Percentiles rank a stretch among this genome's conserved stretches.
These are phyloP conservation scores for Artibeus lituratus DNA, from an alignment of 2,797 vertebrate species.

Conservation along the genomic window DNA sequence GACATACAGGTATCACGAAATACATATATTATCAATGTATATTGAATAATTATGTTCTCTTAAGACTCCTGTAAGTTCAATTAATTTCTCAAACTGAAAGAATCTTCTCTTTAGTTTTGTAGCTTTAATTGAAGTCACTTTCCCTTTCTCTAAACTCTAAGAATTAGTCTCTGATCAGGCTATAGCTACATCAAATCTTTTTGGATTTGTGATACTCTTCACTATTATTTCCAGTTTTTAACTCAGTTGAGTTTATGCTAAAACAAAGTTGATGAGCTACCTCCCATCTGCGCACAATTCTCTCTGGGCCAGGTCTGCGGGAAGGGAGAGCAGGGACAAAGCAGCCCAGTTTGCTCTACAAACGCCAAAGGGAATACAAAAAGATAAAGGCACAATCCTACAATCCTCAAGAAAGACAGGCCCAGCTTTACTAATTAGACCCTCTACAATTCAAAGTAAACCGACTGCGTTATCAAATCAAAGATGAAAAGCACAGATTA, in stretches of 20 bases:
- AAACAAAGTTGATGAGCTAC: background rate
- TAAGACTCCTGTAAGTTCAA: background rate
- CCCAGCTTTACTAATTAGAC: conserved; percentile 14
- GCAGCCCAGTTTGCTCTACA: background rate
- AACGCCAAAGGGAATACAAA: background rate
- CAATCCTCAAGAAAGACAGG: background rate
- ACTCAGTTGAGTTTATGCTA: background rate
- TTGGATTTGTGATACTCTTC: background rate
- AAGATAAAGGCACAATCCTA: background rate
- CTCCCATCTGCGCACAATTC: background rate
- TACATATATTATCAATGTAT: background rate
- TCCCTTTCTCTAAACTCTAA: background rate
- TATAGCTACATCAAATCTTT: background rate
- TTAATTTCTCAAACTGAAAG: background rate
- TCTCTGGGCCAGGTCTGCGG: background rate
- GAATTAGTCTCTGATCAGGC: background rate
- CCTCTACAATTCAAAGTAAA: background rate
- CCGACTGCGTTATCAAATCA: background rate
- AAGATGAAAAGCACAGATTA: background rate
- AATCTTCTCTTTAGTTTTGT: background rate
- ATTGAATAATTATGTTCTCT: background rate
- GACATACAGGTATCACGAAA: background rate
- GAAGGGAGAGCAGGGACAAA: background rate
- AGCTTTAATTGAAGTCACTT: background rate
- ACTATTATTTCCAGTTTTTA: conserved; percentile 1